A percentile compares a stretch with the other conserved stretches of the same genome.
These are phyloP conservation scores for Aplidium turbinatum DNA, from an alignment of 23 tunicate species.

Conservation along the genomic window DNA sequence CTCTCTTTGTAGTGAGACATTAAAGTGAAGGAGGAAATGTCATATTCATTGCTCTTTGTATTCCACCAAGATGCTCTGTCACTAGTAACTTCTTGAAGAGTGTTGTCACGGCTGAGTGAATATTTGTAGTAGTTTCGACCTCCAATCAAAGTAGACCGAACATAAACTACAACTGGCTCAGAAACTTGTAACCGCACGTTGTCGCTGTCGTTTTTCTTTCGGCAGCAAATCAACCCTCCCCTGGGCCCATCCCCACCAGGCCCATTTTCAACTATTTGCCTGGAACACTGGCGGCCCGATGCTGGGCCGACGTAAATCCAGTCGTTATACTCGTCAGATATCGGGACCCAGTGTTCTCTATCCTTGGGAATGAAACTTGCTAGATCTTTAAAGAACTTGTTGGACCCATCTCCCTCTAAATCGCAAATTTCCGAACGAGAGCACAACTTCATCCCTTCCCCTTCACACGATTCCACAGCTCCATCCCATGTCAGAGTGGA, in stretches of 20 bases:
- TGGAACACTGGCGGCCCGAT: slow-evolving; percentile 18
- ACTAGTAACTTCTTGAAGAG: slow-evolving; percentile 5
- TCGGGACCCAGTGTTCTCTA: slow-evolving; percentile 39
- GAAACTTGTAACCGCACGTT: neutral
- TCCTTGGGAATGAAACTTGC: neutral
- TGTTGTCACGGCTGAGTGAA: slow-evolving; percentile 18
- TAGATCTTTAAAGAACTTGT: neutral
- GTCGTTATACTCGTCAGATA: slow-evolving; percentile 54
- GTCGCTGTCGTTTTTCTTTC: slow-evolving; percentile 1
- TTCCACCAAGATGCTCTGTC: slow-evolving; percentile 39
- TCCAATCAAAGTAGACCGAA: slow-evolving; percentile 1
- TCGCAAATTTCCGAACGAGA: slow-evolving; percentile 14
- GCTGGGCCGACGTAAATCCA: slow-evolving; percentile 57
- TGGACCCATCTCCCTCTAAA: neutral
- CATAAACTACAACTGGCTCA: slow-evolving; percentile 7
- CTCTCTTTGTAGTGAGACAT: slow-evolving; percentile 42
- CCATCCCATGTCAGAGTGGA: slow-evolving; percentile 6
- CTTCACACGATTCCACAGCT: neutral
- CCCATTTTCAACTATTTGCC: slow-evolving; percentile 13
- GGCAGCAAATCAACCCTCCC: slow-evolving; percentile 16
- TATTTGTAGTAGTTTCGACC: slow-evolving; percentile 10
- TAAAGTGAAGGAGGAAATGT: slow-evolving; percentile 38
- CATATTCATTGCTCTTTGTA: slow-evolving; percentile 17
- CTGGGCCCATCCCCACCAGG: slow-evolving; percentile 17
- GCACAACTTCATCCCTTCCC: neutral